Conservation (phyloP, 2,797 vertebrate genomes). For the Cottoperca gobio region DNA sequence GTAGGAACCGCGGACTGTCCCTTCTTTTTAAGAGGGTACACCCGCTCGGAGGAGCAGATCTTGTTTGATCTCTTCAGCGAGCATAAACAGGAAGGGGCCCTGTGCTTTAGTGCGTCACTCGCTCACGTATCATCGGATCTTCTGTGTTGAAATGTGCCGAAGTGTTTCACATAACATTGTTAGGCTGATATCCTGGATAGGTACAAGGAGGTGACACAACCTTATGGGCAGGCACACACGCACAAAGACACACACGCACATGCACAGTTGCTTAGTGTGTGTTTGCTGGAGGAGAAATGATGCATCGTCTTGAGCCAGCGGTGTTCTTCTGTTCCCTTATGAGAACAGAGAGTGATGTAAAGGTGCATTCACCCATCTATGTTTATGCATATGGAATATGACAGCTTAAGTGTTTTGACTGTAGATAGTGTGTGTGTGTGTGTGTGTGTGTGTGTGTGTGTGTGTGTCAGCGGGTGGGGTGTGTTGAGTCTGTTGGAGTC, state of each 20-base stretch:
- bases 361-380: conserved; percentile 29
- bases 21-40: conserved; percentile 34
- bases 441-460: conserved; percentile 2
- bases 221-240: conserved; percentile 10
- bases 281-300: conserved; percentile 35
- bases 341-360: conserved; percentile 42
- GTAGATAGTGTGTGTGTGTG: conserved; percentile 7
- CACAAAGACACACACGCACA: conserved; percentile 12
- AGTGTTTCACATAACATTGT: conserved; percentile 75
- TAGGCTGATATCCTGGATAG: conserved; percentile 71
- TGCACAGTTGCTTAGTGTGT: conserved; percentile 17
- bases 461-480: conserved; percentile 31
- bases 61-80: conserved; percentile 70
- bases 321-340: conserved; percentile 44
- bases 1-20: conserved; percentile 13
- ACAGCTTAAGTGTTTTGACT: conserved; percentile 60
- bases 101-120: conserved; percentile 76
- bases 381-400: conserved; percentile 45
- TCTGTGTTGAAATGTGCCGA: conserved; percentile 71
- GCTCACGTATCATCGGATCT: conserved; percentile 71
- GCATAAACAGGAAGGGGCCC: conserved; percentile 80
- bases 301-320: conserved; percentile 53
- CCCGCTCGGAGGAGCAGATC: conserved; percentile 39
- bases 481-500: conserved; percentile 53
- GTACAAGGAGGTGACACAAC: conserved; percentile 60